phyloP scores from a whole-genome alignment of 1,140 invertebrate genomes.

The Neomicropteryx cornuta region DNA sequence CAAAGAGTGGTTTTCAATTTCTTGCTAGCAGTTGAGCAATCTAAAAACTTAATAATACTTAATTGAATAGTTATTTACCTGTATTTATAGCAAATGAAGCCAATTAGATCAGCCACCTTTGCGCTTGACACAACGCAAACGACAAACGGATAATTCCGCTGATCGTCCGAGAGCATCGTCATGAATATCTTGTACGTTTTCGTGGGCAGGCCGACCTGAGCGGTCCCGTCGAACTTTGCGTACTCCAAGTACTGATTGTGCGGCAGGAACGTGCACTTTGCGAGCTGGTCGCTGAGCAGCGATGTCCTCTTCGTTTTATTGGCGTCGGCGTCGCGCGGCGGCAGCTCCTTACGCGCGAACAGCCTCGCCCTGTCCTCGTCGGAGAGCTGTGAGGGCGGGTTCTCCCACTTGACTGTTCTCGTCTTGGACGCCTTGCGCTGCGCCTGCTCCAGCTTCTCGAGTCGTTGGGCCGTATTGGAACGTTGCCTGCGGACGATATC shows the following conservation, averaged over 20 bases:
- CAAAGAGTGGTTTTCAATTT: too few species aligned
- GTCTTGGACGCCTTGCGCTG: constrained; percentile 69
- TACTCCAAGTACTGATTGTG: constrained; percentile 82
- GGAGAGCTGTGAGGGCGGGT: constrained; percentile 34
- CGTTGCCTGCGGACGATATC: constrained; percentile 50
- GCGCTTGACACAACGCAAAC: constrained; percentile 71
- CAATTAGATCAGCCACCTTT: constrained; percentile 87
- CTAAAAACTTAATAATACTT: too few species aligned
- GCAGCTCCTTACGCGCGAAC: constrained; percentile 49
- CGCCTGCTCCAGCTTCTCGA: constrained; percentile 83
- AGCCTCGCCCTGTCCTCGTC: constrained; percentile 53
- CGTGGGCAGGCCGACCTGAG: constrained; percentile 61
- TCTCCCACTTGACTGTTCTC: constrained; percentile 68
- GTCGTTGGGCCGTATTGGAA: constrained; percentile 79
- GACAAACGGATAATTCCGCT: constrained; percentile 73
- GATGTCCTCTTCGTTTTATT: constrained; percentile 41
- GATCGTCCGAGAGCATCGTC: constrained; percentile 69
- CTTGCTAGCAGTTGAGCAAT: too few species aligned
- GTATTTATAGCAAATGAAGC: constrained; percentile 81
- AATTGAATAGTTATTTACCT: too few species aligned
- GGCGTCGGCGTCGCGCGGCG: constrained; percentile 19
- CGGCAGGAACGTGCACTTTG: constrained; percentile 60
- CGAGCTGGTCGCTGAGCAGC: constrained; percentile 58
- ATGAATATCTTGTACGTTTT: constrained; percentile 80
- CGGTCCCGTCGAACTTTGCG: constrained; percentile 84